Evolutionary conservation across 2,113 vertebrate species (phyloP).

Genomic region (Onychorhynchus coronatus): DNA sequence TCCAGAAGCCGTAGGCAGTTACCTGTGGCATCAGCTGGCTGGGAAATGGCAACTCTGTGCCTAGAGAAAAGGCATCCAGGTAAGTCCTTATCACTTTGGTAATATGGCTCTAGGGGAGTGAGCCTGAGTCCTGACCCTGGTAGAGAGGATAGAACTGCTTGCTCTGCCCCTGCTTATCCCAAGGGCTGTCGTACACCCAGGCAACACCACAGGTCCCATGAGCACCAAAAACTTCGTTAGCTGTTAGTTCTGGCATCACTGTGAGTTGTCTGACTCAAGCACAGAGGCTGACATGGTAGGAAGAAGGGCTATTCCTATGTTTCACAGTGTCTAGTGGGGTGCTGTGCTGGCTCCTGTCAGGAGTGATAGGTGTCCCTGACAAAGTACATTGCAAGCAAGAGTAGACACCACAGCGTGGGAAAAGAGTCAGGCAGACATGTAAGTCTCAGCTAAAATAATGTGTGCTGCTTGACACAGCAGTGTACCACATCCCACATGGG

Average conservation of each 20-base stretch:
- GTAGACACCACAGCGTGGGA: background rate
- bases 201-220: background rate
- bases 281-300: background rate
- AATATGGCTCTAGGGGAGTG: background rate
- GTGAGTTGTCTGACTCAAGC: background rate
- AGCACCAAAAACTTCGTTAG: background rate
- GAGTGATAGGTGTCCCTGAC: background rate
- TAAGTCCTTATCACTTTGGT: background rate
- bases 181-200: background rate
- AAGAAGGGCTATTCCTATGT: background rate
- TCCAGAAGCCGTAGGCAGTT: rapidly evolving
- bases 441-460: background rate
- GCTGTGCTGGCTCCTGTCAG: background rate
- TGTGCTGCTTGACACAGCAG: background rate
- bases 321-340: background rate
- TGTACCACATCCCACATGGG: background rate
- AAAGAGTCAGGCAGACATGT: background rate
- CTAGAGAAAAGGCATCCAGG: background rate
- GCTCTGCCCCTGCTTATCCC: background rate
- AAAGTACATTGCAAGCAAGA: background rate
- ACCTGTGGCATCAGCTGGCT: rapidly evolving
- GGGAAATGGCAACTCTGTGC: rapidly evolving
- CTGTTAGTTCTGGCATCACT: background rate
- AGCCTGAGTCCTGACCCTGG: rapidly evolving
- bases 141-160: background rate